Percentiles rank a stretch among this genome's conserved stretches.
Conservation (phyloP, 1,140 invertebrate genomes). For the Augochlora pura region DNA sequence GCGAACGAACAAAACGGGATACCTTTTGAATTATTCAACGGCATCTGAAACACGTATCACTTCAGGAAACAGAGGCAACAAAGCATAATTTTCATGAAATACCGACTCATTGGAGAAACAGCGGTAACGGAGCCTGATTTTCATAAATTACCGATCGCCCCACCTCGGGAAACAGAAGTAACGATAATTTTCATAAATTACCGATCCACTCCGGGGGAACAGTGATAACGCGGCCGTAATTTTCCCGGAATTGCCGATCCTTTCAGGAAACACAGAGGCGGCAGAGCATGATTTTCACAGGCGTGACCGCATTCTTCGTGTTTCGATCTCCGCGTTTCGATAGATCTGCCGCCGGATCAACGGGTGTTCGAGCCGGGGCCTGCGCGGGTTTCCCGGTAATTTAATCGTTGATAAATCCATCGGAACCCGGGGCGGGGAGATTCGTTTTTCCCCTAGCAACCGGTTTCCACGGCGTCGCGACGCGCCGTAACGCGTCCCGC, state of each 20-base stretch:
- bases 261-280: background rate
- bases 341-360: background rate
- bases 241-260: background rate
- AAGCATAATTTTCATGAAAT: background rate
- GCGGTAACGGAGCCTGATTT: too few species aligned
- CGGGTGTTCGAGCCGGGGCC: too few species aligned
- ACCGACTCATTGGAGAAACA: too few species aligned
- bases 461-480: conserved; percentile 29
- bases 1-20: too few species aligned
- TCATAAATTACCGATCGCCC: too few species aligned
- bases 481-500: conserved; percentile 7
- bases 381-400: background rate
- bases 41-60: too few species aligned
- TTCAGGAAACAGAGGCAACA: too few species aligned
- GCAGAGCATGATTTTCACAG: background rate
- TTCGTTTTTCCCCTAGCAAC: conserved; percentile 47
- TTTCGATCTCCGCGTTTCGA: background rate
- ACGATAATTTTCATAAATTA: too few species aligned
- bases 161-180: too few species aligned
- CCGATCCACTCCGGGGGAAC: too few species aligned
- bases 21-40: too few species aligned
- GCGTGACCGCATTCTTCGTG: background rate
- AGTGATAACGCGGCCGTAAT: too few species aligned
- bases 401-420: conserved; percentile 17
- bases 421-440: background rate